Evolutionary conservation across 1,140 invertebrate species (phyloP).

Genomic region (Gerris buenoi): DNA sequence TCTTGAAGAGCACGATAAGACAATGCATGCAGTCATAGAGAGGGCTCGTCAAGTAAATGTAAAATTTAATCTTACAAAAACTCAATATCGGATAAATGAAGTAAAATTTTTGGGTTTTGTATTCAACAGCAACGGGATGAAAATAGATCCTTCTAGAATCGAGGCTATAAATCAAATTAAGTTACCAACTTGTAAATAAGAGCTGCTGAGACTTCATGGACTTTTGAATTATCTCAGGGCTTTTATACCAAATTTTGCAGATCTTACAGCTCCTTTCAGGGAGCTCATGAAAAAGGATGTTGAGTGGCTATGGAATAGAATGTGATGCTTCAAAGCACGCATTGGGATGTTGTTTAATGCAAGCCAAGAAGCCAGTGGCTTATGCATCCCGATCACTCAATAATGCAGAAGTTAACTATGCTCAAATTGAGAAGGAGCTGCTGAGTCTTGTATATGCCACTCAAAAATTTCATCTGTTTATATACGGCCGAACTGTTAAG

Average conservation of each 20-base stretch:
- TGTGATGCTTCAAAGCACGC: constrained; percentile 25
- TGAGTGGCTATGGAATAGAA: constrained; percentile 21
- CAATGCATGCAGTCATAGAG: constrained; percentile 25
- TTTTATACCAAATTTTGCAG: constrained; percentile 27
- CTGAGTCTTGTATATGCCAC: constrained; percentile 27
- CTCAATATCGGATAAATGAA: constrained; percentile 20
- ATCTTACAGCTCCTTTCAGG: constrained; percentile 20
- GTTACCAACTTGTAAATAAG: not conserved
- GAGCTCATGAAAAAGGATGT: constrained; percentile 21
- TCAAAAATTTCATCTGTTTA: not conserved
- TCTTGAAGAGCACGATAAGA: constrained; percentile 24
- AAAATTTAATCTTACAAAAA: constrained; percentile 26
- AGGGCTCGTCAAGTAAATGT: constrained; percentile 22
- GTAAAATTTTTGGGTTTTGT: constrained; percentile 26
- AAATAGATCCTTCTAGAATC: not conserved
- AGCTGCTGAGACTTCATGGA: not conserved
- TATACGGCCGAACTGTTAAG: not conserved
- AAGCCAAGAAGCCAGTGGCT: constrained; percentile 22
- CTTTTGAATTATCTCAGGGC: not conserved
- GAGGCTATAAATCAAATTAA: not conserved
- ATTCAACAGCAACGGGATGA: constrained; percentile 10
- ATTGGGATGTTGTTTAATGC: constrained; percentile 23
- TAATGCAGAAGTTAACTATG: constrained; percentile 26
- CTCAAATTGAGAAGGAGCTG: constrained; percentile 32
- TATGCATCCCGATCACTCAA: constrained; percentile 25